phyloP scores from a whole-genome alignment of 2,113 vertebrate species.

The Morone saxatilis region DNA sequence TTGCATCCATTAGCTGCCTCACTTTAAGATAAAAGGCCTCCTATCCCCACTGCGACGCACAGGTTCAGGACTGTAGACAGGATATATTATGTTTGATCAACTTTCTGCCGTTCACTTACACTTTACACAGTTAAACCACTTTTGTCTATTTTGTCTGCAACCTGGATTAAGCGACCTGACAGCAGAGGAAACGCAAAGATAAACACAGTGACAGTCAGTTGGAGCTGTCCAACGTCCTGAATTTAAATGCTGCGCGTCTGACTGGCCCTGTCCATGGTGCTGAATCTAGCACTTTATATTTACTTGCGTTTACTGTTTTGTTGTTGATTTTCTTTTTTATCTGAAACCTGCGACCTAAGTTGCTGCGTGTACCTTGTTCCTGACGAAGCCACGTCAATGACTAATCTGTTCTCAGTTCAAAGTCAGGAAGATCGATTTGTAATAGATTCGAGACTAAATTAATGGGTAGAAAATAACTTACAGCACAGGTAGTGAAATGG shows the following conservation, averaged over 20 bases:
- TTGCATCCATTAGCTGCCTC: constrained; percentile 73
- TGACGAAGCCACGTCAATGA: constrained; percentile 32
- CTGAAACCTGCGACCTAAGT: constrained; percentile 1
- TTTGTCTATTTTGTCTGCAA: constrained; percentile 32
- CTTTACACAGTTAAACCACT: constrained; percentile 18
- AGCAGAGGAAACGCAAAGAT: constrained; percentile 24
- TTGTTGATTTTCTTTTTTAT: neutral
- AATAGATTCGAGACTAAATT: constrained; percentile 52
- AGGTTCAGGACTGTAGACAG: constrained; percentile 34
- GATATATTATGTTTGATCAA: constrained; percentile 30
- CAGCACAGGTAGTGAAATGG: constrained; percentile 9
- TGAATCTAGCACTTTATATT: constrained; percentile 29
- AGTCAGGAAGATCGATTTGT: constrained; percentile 56
- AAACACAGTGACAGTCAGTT: constrained; percentile 24
- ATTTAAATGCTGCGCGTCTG: constrained; percentile 23
- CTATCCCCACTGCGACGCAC: constrained; percentile 36
- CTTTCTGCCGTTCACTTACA: constrained; percentile 6
- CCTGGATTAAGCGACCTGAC: constrained; percentile 16
- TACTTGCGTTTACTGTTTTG: no score
- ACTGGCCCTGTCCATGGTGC: constrained; percentile 42
- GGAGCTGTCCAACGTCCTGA: constrained; percentile 43
- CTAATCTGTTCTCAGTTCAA: constrained; percentile 53
- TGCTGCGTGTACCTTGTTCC: neutral
- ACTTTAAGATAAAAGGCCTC: constrained; percentile 67
- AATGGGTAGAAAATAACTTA: constrained; percentile 45